A percentile compares a stretch with the other conserved stretches of the same genome.
phyloP scores from a whole-genome alignment of 2,888 invertebrate species.

The Sinhomidia bicolor region DNA sequence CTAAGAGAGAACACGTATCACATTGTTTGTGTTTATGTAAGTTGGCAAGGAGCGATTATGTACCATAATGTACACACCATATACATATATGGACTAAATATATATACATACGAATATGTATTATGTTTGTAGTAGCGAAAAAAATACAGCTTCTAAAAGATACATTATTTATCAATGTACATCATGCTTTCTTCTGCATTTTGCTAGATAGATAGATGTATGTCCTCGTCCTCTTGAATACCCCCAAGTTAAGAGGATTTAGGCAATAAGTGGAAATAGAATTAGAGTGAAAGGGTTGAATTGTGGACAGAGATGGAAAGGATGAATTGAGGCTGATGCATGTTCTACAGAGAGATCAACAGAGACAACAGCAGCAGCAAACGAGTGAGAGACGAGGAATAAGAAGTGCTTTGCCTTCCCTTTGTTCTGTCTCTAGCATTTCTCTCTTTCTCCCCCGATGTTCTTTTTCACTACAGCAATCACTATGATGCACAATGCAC shows the following conservation, averaged over 20 bases:
- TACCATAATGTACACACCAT: background rate
- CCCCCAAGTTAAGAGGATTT: constrained; percentile 75
- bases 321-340: constrained; percentile 69
- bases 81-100: background rate
- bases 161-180: too few relatives aligned
- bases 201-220: background rate
- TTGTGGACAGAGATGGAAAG: constrained; percentile 69
- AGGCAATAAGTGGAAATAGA: constrained; percentile 72
- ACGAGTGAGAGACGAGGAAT: constrained; percentile 26
- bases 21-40: constrained; percentile 43
- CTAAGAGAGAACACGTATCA: constrained; percentile 44
- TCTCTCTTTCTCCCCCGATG: constrained; percentile 27
- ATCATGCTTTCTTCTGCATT: background rate
- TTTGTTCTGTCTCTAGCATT: constrained; percentile 30
- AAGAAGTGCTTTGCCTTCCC: constrained; percentile 25
- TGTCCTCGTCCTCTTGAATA: constrained; percentile 52
- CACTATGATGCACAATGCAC: constrained; percentile 17
- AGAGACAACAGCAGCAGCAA: constrained; percentile 55
- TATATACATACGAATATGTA: too few relatives aligned
- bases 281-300: constrained; percentile 73
- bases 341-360: constrained; percentile 66
- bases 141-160: too few relatives aligned
- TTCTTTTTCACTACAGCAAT: constrained; percentile 30
- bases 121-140: too few relatives aligned
- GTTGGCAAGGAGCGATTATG: constrained; percentile 13